Percentiles rank a stretch among this genome's conserved stretches.
Evolutionary conservation across 2,113 vertebrate genomes (phyloP).

Genomic region (Pungitius pungitius): DNA sequence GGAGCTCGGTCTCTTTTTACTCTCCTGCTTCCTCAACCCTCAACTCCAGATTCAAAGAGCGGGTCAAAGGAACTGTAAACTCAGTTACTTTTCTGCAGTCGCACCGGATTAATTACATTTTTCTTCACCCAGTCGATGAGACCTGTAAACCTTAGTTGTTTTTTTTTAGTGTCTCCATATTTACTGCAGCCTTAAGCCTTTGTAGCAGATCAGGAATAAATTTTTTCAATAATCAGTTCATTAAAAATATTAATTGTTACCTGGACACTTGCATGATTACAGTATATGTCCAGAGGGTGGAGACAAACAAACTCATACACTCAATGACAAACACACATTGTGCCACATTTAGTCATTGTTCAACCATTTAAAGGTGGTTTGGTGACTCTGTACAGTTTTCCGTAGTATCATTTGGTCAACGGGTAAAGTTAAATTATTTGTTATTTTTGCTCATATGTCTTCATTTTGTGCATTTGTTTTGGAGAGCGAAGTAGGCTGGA

Average conservation of each 20-base stretch:
- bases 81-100: background rate
- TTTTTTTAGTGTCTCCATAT: background rate
- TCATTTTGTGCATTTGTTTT: background rate
- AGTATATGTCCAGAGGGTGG: background rate
- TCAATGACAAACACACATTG: background rate
- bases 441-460: background rate
- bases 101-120: background rate
- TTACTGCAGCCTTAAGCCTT: background rate
- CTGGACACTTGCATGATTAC: background rate
- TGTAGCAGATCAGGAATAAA: background rate
- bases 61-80: slow-evolving; percentile 30
- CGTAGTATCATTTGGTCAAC: no score
- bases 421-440: background rate
- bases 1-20: slow-evolving; percentile 18
- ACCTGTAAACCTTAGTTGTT: background rate
- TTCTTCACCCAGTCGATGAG: background rate
- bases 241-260: background rate
- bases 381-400: background rate
- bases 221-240: background rate
- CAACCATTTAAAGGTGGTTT: background rate
- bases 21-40: slow-evolving; percentile 71
- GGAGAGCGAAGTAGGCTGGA: background rate
- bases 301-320: background rate
- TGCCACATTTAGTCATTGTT: background rate
- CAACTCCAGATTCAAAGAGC: slow-evolving; percentile 55